phyloP scores from a whole-genome alignment of 2,888 invertebrate species.

The Coenonympha glycerion region DNA sequence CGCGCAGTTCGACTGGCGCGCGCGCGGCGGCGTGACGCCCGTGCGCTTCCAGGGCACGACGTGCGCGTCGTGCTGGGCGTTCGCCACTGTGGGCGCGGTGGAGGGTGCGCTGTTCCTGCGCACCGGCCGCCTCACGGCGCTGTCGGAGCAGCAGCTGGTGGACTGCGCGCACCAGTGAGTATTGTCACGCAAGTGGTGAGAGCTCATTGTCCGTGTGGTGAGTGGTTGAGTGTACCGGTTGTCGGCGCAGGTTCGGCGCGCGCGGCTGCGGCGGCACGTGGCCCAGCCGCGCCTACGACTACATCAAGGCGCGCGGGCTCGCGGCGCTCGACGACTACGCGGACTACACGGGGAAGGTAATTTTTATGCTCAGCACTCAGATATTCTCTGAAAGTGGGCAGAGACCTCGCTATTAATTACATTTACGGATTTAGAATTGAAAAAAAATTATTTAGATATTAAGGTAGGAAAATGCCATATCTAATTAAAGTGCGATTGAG shows the following conservation, averaged over 20 bases:
- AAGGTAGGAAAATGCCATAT: too few species aligned
- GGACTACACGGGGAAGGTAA: constrained; percentile 45
- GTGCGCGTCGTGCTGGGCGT: constrained; percentile 65
- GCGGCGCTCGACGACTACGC: constrained; percentile 47
- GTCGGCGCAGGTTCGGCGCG: constrained; percentile 42
- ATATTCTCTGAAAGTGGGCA: too few species aligned
- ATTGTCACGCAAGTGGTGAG: not conserved
- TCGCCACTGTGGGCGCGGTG: constrained; percentile 60
- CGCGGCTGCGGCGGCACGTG: constrained; percentile 55
- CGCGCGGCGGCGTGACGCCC: constrained; percentile 52
- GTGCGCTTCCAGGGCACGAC: constrained; percentile 50
- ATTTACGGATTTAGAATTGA: too few species aligned
- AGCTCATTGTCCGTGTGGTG: too few species aligned
- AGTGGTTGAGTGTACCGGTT: too few species aligned
- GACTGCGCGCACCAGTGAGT: constrained; percentile 57
- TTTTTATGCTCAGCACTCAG: too few species aligned
- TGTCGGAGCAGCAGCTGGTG: constrained; percentile 59
- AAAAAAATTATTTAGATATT: too few species aligned
- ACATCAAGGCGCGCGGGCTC: constrained; percentile 47
- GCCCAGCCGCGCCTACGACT: constrained; percentile 55
- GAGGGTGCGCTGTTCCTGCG: constrained; percentile 59
- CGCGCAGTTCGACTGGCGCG: constrained; percentile 56
- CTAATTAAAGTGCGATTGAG: too few species aligned
- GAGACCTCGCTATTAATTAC: too few species aligned
- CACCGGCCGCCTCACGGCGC: constrained; percentile 48